Percentiles rank a stretch among this genome's conserved stretches.
phyloP scores from a whole-genome alignment of 1,140 invertebrate genomes.

The Drosophila subpulchrella region DNA sequence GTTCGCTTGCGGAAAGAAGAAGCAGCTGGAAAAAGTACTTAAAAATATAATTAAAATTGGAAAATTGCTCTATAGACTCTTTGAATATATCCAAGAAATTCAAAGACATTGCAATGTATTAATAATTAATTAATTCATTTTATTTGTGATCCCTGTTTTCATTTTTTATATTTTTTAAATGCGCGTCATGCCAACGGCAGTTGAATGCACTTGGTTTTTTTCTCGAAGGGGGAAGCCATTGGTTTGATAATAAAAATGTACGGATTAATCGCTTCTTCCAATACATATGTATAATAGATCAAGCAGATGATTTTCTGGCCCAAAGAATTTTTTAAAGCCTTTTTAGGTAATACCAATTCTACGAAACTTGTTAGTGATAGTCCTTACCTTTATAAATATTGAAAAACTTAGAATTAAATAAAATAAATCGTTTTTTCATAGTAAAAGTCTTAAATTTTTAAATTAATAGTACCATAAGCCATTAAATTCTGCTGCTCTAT shows the following conservation, averaged over 20 bases:
- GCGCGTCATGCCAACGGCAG: constrained; percentile 57
- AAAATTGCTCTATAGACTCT: constrained; percentile 3
- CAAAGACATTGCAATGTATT: not conserved
- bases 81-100: not conserved
- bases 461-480: too few species aligned
- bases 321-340: not conserved
- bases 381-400: too few species aligned
- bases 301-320: not conserved
- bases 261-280: constrained; percentile 19
- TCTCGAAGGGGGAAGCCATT: constrained; percentile 14
- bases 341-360: too few species aligned
- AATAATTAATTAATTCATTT: not conserved
- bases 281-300: not conserved
- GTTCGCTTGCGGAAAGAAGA: constrained; percentile 53
- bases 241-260: constrained; percentile 58
- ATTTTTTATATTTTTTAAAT: constrained; percentile 22
- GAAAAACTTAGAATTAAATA: too few species aligned
- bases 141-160: not conserved
- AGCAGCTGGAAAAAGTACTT: constrained; percentile 17
- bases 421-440: too few species aligned
- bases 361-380: too few species aligned
- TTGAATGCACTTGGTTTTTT: constrained; percentile 70
- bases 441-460: too few species aligned
- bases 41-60: constrained; percentile 42
- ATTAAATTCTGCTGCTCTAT: too few species aligned